Conservation (phyloP, 2,113 vertebrate genomes). For the Bambusicola thoracicus region DNA sequence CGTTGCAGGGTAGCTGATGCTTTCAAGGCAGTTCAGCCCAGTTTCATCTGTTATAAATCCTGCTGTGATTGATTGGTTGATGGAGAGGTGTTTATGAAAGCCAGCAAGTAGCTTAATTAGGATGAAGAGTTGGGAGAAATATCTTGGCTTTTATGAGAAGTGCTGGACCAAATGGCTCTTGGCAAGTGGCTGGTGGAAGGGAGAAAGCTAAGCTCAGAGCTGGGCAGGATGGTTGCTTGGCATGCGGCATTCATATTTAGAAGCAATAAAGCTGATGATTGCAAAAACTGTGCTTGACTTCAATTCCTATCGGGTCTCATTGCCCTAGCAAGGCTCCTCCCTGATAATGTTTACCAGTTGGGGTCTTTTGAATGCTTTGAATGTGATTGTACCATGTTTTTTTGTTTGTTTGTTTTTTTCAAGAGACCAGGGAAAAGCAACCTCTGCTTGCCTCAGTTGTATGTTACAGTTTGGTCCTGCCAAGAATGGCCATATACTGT, state of each 20-base stretch:
- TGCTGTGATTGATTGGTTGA: slow-evolving; percentile 47
- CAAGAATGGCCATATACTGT: not conserved
- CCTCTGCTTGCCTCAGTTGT: not conserved
- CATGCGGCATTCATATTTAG: not conserved
- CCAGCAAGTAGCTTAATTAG: slow-evolving; percentile 64
- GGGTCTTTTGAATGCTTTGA: not conserved
- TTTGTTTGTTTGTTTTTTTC: no score
- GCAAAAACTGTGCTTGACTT: not conserved
- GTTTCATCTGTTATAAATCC: slow-evolving; percentile 33
- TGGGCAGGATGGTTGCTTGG: slow-evolving; percentile 4
- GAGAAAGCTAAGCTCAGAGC: slow-evolving; percentile 9
- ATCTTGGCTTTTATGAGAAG: slow-evolving; percentile 45
- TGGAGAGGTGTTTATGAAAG: slow-evolving; percentile 58
- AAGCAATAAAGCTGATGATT: not conserved
- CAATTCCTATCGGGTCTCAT: not conserved
- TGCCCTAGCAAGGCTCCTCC: slow-evolving; percentile 12
- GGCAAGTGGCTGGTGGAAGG: slow-evolving; percentile 36
- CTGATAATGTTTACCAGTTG: not conserved
- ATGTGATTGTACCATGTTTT: not conserved
- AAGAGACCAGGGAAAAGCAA: not conserved
- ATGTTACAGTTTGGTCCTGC: slow-evolving; percentile 8
- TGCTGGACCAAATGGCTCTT: slow-evolving; percentile 41
- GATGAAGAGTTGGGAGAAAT: slow-evolving; percentile 52
- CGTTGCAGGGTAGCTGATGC: not conserved
- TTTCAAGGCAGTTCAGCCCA: slow-evolving; percentile 19